A percentile compares a stretch with the other conserved stretches of the same genome.
These are phyloP conservation scores for Melanotaenia boesemani DNA, from an alignment of 2,797 vertebrate species.

Conservation along the genomic window DNA sequence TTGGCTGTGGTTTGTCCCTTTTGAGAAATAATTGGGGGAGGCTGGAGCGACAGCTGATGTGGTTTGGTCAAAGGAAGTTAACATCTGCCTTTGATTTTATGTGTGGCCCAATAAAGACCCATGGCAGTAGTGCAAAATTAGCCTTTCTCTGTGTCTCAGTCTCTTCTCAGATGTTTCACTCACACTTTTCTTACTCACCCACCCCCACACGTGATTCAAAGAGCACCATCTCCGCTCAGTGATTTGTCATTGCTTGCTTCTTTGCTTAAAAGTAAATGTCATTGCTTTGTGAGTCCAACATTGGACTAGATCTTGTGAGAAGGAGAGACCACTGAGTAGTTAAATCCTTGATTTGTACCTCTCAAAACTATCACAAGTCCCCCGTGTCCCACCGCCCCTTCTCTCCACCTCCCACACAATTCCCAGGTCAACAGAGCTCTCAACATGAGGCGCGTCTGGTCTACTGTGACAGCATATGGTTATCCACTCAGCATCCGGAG, in stretches of 20 bases:
- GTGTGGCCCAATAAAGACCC: constrained; percentile 68
- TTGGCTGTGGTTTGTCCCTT: constrained; percentile 74
- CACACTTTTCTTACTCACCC: constrained; percentile 32
- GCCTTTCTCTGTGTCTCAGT: constrained; percentile 39
- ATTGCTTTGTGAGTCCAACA: constrained; percentile 41
- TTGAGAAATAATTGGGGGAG: constrained; percentile 69
- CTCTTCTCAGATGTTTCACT: constrained; percentile 49
- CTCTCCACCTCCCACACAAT: constrained; percentile 84
- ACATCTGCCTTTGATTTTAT: constrained; percentile 82
- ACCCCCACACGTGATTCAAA: constrained; percentile 33
- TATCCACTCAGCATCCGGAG: constrained; percentile 84
- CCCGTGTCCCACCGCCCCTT: constrained; percentile 70
- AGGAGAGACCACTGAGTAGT: constrained; percentile 69
- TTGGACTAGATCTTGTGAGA: constrained; percentile 53
- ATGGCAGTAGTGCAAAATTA: constrained; percentile 54
- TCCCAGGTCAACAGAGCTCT: constrained; percentile 85
- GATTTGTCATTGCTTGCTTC: constrained; percentile 16
- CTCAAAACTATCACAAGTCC: constrained; percentile 80
- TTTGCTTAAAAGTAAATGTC: constrained; percentile 12
- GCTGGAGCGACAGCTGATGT: constrained; percentile 79
- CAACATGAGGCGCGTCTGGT: constrained; percentile 82
- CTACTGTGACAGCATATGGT: constrained; percentile 86
- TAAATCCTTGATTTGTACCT: constrained; percentile 87
- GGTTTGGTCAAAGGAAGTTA: constrained; percentile 68
- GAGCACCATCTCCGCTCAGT: constrained; percentile 17